Conservation (phyloP, 2,797 vertebrate genomes). For the Chrosomus eos region DNA sequence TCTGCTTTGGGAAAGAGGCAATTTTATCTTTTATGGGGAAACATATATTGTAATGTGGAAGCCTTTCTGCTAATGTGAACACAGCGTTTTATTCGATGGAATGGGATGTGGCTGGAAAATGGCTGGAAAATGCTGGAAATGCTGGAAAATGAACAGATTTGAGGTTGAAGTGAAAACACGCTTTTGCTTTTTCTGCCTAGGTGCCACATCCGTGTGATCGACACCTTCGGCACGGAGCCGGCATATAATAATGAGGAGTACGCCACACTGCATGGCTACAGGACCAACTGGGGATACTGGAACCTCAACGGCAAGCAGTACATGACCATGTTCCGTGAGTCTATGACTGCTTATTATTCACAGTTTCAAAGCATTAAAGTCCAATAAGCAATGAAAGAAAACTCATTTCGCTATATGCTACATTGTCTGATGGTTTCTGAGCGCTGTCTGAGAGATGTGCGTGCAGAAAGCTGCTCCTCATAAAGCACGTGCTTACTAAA, state of each 20-base stretch:
- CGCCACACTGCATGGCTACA: conserved; percentile 89
- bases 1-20: background rate
- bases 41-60: background rate
- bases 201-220: conserved; percentile 94
- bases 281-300: conserved; percentile 99
- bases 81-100: background rate
- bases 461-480: no score
- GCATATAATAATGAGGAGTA: conserved; percentile 97
- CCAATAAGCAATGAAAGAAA: no score
- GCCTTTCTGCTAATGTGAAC: background rate
- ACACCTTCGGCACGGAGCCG: conserved; percentile 95
- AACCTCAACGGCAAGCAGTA: conserved; percentile 93
- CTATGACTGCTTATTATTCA: background rate
- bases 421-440: no score
- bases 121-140: no score
- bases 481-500: no score
- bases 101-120: background rate
- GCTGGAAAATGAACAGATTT: background rate
- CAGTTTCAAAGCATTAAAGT: no score
- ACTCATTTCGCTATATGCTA: no score
- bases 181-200: conserved; percentile 68
- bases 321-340: conserved; percentile 99
- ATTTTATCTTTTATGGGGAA: background rate
- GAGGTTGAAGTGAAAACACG: background rate
- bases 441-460: no score